Percentiles rank a stretch among this genome's conserved stretches.
Conservation (phyloP, 2,113 vertebrate genomes). For the Elephas maximus region DNA sequence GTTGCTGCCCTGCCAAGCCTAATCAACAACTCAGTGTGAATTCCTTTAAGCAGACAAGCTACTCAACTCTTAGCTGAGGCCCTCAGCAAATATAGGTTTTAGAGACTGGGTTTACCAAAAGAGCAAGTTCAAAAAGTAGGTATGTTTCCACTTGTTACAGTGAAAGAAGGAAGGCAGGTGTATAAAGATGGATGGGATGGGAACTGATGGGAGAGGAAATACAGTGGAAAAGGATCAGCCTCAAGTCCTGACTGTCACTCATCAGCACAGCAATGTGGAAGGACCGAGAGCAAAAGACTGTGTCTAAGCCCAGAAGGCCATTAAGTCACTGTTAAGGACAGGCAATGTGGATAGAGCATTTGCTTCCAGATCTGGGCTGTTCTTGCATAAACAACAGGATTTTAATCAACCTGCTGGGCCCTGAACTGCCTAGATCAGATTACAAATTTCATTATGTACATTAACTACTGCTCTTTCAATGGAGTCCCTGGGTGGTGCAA, state of each 20-base stretch:
- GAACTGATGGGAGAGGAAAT: neutral
- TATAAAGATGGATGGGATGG: neutral
- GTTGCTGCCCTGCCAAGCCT: conserved; percentile 19
- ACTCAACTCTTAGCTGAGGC: neutral
- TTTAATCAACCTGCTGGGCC: neutral
- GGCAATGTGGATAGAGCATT: neutral
- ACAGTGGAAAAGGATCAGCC: neutral
- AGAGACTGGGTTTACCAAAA: conserved; percentile 9
- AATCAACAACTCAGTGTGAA: conserved; percentile 39
- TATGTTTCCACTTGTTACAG: neutral
- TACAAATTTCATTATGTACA: neutral
- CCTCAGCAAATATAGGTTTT: neutral
- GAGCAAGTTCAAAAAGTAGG: neutral
- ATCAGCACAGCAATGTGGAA: neutral
- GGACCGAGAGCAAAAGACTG: neutral
- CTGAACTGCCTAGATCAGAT: neutral
- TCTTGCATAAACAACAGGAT: neutral
- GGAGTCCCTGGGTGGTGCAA: neutral
- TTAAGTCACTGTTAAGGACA: neutral
- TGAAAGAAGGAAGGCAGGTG: neutral
- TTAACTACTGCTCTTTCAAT: neutral
- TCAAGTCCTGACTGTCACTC: neutral
- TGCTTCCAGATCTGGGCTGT: neutral
- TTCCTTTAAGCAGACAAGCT: conserved; percentile 42
- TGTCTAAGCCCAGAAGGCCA: neutral